phyloP scores from a whole-genome alignment of 2,888 invertebrate genomes.

The Pteria penguin region DNA sequence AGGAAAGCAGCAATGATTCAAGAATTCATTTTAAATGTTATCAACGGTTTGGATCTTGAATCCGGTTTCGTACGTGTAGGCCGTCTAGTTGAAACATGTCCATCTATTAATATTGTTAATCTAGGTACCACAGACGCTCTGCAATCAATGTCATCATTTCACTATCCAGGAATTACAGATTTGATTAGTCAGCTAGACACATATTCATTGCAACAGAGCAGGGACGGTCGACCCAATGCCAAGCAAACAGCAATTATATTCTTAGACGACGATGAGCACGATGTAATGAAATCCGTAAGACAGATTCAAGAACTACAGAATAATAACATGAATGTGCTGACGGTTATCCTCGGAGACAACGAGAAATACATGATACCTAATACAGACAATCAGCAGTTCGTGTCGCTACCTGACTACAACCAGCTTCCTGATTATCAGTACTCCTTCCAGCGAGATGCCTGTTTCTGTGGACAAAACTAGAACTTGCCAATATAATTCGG shows the following conservation, averaged over 20 bases:
- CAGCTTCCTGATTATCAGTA: background rate
- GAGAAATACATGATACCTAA: slow-evolving; percentile 13
- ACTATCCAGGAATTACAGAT: slow-evolving; percentile 42
- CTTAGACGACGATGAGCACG: slow-evolving; percentile 38
- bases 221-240: slow-evolving; percentile 48
- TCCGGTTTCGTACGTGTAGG: slow-evolving; percentile 51
- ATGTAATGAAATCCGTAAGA: slow-evolving; percentile 6
- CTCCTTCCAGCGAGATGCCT: background rate
- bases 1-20: slow-evolving; percentile 47
- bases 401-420: slow-evolving; percentile 8
- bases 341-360: slow-evolving; percentile 15
- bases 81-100: slow-evolving; percentile 52
- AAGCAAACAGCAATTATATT: slow-evolving; percentile 49
- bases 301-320: background rate
- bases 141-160: slow-evolving; percentile 42
- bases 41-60: slow-evolving; percentile 34
- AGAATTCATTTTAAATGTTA: slow-evolving; percentile 45
- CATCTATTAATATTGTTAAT: slow-evolving; percentile 45
- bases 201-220: slow-evolving; percentile 43
- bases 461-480: slow-evolving; percentile 17
- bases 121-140: slow-evolving; percentile 44
- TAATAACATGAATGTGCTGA: slow-evolving; percentile 14
- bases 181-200: slow-evolving; percentile 48
- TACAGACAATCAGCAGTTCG: background rate
- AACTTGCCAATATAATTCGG: too few species aligned